Evolutionary conservation across 2,113 vertebrate genomes (phyloP), one percentile per base, ranked within the genome.

Genomic region (Scomber japonicus): DNA sequence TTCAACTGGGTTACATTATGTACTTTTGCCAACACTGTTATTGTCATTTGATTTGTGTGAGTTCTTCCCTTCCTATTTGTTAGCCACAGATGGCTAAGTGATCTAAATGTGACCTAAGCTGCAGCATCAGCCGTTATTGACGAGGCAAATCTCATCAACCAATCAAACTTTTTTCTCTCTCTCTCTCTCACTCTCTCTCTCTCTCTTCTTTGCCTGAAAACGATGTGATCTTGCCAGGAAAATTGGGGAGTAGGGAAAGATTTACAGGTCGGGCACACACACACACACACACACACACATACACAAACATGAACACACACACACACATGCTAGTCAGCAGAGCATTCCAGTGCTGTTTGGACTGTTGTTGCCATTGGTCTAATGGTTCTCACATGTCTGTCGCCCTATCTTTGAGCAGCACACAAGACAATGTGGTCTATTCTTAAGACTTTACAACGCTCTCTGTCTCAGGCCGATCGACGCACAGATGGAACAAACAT

Each of bases 381-480:
- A 93, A 94, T 94, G 93, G 89, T 89, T 94, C 91, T 95, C 94
- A 94, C 95, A 93, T 94, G 95, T 89, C 85, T 85, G 67, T 82
- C 79, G 74, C 83, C 71, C 88, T 88, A 75, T 91, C 93, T 94
- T 91, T 84, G 74, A 92, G 90, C 91, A 56, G 76, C 72, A 84
- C 71, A 21, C 82, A 56, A 86, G 91, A 95, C 94, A 94, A 94
- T 94, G 91, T 78, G 46, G 76, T 80, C 92, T 92, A 91, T 95
- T 94, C 91, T 94, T 91, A 84, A 88, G 88, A 74, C 72, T 86
- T 85, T 65, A 81, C 86, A 92, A 83, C 56, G 53, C 68, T 53
- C 80, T 86, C 75, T 35, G 81, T 88, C 80, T 84, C 60, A 21
- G 72, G 68, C 72, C 48, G 69, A 87, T 82, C 80, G 35, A 46